These are phyloP conservation scores for Axis porcinus DNA, from an alignment of 2,113 vertebrate species.

Conservation along the genomic window DNA sequence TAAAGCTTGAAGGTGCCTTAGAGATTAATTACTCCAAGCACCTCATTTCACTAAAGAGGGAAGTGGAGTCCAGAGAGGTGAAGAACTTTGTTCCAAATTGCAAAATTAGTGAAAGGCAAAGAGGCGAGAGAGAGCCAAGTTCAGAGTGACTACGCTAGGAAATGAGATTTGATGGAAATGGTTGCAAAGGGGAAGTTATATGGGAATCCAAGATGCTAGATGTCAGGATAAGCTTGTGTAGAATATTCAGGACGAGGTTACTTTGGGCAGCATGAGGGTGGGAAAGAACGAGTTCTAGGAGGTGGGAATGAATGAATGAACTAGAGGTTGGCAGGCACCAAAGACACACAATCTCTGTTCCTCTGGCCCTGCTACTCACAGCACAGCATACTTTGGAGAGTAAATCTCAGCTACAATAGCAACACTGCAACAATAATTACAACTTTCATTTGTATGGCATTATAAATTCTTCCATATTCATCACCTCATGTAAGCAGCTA, in stretches of 20 bases:
- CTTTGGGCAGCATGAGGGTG: neutral
- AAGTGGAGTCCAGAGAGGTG: neutral
- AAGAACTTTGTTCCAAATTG: slow-evolving; percentile 7
- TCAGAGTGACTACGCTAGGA: neutral
- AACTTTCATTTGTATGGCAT: neutral
- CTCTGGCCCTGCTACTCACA: neutral
- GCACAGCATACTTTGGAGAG: neutral
- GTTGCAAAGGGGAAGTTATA: neutral
- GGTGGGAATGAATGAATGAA: neutral
- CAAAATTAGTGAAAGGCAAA: neutral
- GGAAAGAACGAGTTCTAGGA: neutral
- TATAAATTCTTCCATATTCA: neutral
- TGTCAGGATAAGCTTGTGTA: neutral
- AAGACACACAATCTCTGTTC: neutral
- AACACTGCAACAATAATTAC: neutral
- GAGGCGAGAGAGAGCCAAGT: neutral
- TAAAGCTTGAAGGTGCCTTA: slow-evolving; percentile 10
- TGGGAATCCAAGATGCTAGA: neutral
- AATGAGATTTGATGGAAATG: neutral
- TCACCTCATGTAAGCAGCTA: neutral
- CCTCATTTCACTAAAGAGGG: neutral
- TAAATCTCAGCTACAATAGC: neutral
- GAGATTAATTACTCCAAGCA: slow-evolving; percentile 20
- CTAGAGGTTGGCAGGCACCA: neutral
- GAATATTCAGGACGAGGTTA: neutral